Evolutionary conservation across 2,113 vertebrate species (phyloP), one percentile per base, ranked within the genome.

Genomic region (Cranoglanis bouderius): DNA sequence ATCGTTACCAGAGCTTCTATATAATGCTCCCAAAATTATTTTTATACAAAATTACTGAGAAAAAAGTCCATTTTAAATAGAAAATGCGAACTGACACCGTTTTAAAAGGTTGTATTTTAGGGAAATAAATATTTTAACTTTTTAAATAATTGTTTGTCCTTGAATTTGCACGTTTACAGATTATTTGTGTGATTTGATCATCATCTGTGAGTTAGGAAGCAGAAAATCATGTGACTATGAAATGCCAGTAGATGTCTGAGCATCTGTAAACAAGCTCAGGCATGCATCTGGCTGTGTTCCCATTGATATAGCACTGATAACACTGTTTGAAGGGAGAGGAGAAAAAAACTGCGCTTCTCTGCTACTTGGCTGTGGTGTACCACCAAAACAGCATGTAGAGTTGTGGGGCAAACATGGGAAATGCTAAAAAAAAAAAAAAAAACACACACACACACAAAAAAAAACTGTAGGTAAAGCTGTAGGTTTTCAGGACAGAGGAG

Each of bases 181-280:
- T 85, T 19, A 40, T 80, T 57, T 46, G 21, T 51, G 82, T 57
- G 72, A 85, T 85, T 72, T 74, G 87, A 88, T 82, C 51, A 46
- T 84, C 81, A 61, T 75, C 32, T 59, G 32, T 51, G 83, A 90
- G n/a, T 26, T 12, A 35, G 77, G 53, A 80, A 32, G 80, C 70
- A 87, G 21, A 72, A 19, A 72, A 13, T 46, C 24, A 46, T 49
- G 55, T 35, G 59, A 85, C 46, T 88, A 29, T 57, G 46, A 82
- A 77, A 81, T 63, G 55, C 51, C 55, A 43, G 32, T 85, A 59
- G 72, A 88, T 38, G 8, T 7, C 14, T 3, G 32, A 86, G 26
- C 24, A 32, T 80, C 59, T 70, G 51, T 40, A 84, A 85, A 75
- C 14, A 35, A 80, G 65, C 67, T 87, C 72, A 72, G 32, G 43